Percentiles rank a stretch among this genome's conserved stretches.
Evolutionary conservation across 2,113 vertebrate genomes (phyloP).

Genomic region (Colinus virginianus): DNA sequence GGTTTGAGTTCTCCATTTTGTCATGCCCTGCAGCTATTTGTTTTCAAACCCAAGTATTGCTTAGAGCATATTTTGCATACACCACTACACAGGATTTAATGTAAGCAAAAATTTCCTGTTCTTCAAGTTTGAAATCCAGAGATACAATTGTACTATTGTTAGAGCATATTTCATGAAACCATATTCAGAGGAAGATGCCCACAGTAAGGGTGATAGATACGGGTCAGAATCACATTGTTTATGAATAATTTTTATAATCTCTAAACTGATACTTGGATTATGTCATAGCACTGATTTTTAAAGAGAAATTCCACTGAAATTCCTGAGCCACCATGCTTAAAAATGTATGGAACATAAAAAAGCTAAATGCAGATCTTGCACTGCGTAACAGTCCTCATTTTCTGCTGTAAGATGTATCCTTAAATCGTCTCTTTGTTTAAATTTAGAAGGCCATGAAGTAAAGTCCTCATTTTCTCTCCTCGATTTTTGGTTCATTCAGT

Average conservation of each 20-base stretch:
- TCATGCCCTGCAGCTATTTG: background rate
- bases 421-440: slow-evolving; percentile 67
- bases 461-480: slow-evolving; percentile 54
- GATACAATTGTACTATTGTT: background rate
- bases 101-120: background rate
- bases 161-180: background rate
- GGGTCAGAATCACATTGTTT: slow-evolving; percentile 25
- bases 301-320: slow-evolving; percentile 55
- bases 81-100: background rate
- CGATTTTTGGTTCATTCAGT: slow-evolving; percentile 69
- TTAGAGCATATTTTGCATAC: background rate
- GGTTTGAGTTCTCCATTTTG: background rate
- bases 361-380: slow-evolving; percentile 35
- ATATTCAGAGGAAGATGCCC: background rate
- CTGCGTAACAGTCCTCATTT: slow-evolving; percentile 41
- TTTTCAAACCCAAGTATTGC: background rate
- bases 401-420: slow-evolving; percentile 24
- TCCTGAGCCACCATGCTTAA: slow-evolving; percentile 34
- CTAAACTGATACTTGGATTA: slow-evolving; percentile 40
- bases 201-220: background rate
- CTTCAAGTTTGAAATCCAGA: background rate
- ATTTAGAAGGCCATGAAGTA: slow-evolving; percentile 67
- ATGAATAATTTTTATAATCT: slow-evolving; percentile 15
- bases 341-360: slow-evolving; percentile 43
- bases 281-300: slow-evolving; percentile 59